phyloP scores from a whole-genome alignment of 2,888 invertebrate species.

The Pyrrhosoma nymphula region DNA sequence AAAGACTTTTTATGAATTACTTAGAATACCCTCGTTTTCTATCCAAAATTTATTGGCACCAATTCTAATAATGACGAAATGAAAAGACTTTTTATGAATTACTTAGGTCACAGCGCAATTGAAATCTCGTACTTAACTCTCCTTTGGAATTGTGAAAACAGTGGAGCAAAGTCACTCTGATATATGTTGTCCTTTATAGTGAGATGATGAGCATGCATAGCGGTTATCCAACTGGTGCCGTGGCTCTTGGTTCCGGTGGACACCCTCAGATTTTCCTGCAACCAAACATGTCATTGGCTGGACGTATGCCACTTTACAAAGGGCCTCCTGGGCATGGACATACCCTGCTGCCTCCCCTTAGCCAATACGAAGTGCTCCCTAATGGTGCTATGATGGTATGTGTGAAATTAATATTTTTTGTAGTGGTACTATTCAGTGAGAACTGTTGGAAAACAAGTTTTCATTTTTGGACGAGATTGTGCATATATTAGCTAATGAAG shows the following conservation, averaged over 20 bases:
- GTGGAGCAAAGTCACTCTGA: not conserved
- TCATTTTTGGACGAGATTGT: too few species aligned
- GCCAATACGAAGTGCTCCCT: conserved; percentile 70
- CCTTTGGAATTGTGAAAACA: too few species aligned
- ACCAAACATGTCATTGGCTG: conserved; percentile 73
- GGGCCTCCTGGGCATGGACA: conserved; percentile 76
- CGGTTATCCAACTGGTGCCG: conserved; percentile 74
- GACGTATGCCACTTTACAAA: conserved; percentile 78
- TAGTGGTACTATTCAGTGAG: too few species aligned
- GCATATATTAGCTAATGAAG: too few species aligned
- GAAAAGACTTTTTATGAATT: too few species aligned
- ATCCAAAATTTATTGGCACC: too few species aligned
- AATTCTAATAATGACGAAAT: too few species aligned
- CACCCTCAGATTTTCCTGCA: conserved; percentile 86
- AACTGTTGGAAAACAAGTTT: too few species aligned
- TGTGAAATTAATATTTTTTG: not conserved
- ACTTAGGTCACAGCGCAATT: too few species aligned
- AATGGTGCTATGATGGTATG: conserved; percentile 64
- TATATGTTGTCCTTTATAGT: conserved; percentile 70
- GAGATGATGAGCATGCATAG: conserved; percentile 74
- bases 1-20: too few species aligned
- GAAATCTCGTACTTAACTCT: too few species aligned
- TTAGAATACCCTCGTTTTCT: too few species aligned
- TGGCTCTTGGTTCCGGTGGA: conserved; percentile 79
- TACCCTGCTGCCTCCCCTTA: conserved; percentile 76